These are phyloP conservation scores for Micromesistius poutassou DNA, from an alignment of 2,797 vertebrate species.

Conservation along the genomic window DNA sequence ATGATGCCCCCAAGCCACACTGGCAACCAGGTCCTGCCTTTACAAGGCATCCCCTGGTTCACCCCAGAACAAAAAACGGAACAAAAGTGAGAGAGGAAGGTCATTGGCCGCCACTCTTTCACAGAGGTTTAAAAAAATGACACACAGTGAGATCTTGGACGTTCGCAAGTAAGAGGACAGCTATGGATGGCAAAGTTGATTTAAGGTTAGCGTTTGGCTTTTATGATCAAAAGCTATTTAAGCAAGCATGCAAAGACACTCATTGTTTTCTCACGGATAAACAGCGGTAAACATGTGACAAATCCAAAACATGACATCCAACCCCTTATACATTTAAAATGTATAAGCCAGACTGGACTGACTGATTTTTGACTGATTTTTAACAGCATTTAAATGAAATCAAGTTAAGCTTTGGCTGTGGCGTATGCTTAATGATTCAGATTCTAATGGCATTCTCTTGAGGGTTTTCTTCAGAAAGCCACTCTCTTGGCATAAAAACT, in stretches of 20 bases:
- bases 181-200: conserved; percentile 13
- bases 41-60: conserved; percentile 48
- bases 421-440: neutral
- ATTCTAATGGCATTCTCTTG: neutral
- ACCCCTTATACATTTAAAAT: neutral
- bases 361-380: neutral
- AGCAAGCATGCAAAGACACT: conserved; percentile 29
- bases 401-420: neutral
- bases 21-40: conserved; percentile 44
- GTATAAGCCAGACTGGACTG: neutral
- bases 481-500: neutral
- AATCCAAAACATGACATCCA: neutral
- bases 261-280: conserved; percentile 17
- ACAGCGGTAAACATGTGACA: conserved; percentile 27
- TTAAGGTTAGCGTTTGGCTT: conserved; percentile 53
- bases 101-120: conserved; percentile 38
- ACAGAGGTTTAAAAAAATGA: neutral
- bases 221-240: conserved; percentile 51
- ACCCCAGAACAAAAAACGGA: conserved; percentile 34
- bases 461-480: neutral
- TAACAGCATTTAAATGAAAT: neutral
- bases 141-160: conserved; percentile 15
- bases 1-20: conserved; percentile 67
- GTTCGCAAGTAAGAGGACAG: conserved; percentile 15
- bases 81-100: conserved; percentile 37